These are phyloP conservation scores for Syndactyla subalaris DNA, from an alignment of 2,797 vertebrate genomes.

Conservation along the genomic window DNA sequence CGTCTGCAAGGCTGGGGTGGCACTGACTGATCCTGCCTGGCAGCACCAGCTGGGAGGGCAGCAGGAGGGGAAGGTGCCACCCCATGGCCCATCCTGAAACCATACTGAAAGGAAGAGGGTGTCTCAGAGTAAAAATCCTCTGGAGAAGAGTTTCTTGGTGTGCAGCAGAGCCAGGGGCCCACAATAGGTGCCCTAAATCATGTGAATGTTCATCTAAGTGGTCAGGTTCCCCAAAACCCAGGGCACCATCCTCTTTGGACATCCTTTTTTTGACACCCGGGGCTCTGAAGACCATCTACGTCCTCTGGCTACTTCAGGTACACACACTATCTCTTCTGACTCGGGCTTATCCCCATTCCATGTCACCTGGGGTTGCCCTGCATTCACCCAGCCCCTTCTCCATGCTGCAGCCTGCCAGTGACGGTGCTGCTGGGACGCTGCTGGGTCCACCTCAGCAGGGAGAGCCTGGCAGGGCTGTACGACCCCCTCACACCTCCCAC, in stretches of 20 bases:
- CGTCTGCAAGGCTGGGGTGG: not conserved
- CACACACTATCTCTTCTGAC: not conserved
- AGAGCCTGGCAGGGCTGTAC: not conserved
- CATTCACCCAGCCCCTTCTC: fast-evolving
- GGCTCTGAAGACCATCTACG: not conserved
- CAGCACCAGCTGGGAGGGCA: not conserved
- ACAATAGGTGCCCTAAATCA: fast-evolving
- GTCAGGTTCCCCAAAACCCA: fast-evolving
- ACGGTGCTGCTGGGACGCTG: not conserved
- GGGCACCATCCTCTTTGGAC: not conserved
- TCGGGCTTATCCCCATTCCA: not conserved
- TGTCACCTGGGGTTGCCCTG: fast-evolving
- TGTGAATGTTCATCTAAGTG: not conserved
- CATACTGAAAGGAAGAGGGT: not conserved
- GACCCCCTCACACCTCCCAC: not conserved
- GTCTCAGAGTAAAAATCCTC: not conserved
- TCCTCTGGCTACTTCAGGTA: not conserved
- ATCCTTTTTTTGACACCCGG: not conserved
- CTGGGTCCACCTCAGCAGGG: fast-evolving
- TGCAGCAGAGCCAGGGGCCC: not conserved
- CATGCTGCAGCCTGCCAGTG: fast-evolving
- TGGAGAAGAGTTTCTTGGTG: not conserved
- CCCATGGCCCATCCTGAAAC: not conserved
- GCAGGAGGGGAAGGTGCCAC: not conserved
- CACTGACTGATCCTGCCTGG: not conserved